Evolutionary conservation across 2,797 vertebrate genomes (phyloP), one percentile per base, ranked within the genome.

Genomic region (Sandelia bainsii): DNA sequence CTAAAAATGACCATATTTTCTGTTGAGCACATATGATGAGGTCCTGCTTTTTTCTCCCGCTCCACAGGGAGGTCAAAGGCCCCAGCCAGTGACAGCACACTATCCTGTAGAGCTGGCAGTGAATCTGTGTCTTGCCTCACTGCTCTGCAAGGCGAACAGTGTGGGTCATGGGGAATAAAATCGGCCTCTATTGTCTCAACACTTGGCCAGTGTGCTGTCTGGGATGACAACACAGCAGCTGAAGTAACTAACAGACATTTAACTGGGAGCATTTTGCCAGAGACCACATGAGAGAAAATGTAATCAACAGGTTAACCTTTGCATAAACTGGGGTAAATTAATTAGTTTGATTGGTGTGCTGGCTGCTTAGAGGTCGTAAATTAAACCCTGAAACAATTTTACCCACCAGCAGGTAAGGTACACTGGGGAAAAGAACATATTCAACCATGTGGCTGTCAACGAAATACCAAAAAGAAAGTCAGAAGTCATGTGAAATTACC

Each of bases 241-340:
- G 16, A 46, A 32, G 59, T 29, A 44, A 40, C 29, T 19, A 54
- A 63, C 11, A 61, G 52, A 52, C 62, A 68, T n/a, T 23, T 4
- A 25, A 4, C 17, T 13, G 59, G 58, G 14, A 66, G 29, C 53
- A 1, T 32, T 48, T 29, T 40, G 34, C 12, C 46, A 59, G 42
- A 75, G 40, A 29, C 42, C 27, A 29, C 34, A n/a, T 2, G 27
- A 13, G 56, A 57, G 34, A 34, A 39, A 53, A 77, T 72, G 23
- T 19, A 37, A 72, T 83, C 52, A 62, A 13, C 14, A 6, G 32
- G 57, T 57, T 63, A 44, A 57, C 7, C 29, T 70, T 57, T 27
- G 23, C 49, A 51, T 56, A 54, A 49, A 64, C 50, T 23, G 58
- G 37, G n/a, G 6, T 44, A 50, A 58, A 60, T 44, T 1, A 46